Base-by-base conservation (phyloP, 2,888 invertebrate genomes). In the Limnephilus auricula region DNA sequence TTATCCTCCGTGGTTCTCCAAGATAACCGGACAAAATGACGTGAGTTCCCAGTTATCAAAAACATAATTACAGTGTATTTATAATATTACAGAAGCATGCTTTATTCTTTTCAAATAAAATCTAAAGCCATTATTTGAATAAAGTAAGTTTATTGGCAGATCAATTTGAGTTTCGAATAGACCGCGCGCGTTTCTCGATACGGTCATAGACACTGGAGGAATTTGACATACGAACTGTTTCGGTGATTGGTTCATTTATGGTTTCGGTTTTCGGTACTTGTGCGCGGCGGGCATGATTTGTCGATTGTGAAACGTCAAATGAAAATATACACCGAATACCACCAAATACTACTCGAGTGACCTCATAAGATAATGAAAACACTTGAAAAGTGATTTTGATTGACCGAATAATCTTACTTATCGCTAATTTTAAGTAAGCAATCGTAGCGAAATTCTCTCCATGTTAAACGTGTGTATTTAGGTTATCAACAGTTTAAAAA, bases 391-490 rank as follows among this genome's bases (percentile, higher is more conserved):
- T 87, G 87, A 87, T 65, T 87, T 87, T 87, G 87, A 87, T 87
- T 87, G 65, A 65, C 45, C 65, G 50, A 65, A 65, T 65, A 65
- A 87, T 87, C 87, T 30, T 25, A 65, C 65, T 87, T 87, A 87
- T 87, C 78, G 34, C 31, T 87, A 87, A 50, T 85, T 85, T 85
- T 40, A 87, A 50, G 25, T 5, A 31, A 34, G 65, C 30, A 87
- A 87, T 87, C 87, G 78, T 34, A 65, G 87, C 65, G 84, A 84
- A 37, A 50, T 32, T 87, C 65, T 87, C 87, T 31, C 50, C 50
- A 87, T 65, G 87, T 87, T 85, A 87, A 87, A 65, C 87, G 65
- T 65, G 87, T 87, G 65, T 87, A 87, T 87, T 87, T 87, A 87
- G 87, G 87, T 87, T 87, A 87, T 65, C 87, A 32, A 65, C 50